Evolutionary conservation across 2,113 vertebrate genomes (phyloP), one percentile per base, ranked within the genome.

Genomic region (Hydrochoerus hydrochaeris): DNA sequence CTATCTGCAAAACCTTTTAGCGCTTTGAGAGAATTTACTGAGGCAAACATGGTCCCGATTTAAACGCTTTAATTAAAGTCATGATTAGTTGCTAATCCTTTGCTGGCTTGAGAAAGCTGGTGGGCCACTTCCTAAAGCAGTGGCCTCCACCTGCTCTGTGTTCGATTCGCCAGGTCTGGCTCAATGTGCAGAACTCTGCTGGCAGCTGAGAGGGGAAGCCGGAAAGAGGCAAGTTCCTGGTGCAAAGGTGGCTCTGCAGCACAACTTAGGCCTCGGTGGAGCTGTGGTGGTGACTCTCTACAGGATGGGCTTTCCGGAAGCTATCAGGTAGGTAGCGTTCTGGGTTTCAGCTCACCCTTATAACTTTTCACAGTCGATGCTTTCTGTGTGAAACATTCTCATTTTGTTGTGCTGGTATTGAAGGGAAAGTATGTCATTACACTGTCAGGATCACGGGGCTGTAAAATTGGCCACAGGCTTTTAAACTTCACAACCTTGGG

Each of bases 111-210:
- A 16, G 88, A 62, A 90, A 46, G 67, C 41, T 17, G 58, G 20
- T 20, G 5, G 30, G 41, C 73, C 2, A 28, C 69, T 57, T 65
- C 62, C 44, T n/a, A n/a, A 90, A 60, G 49, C 49, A 0, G 3
- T 6, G 7, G 54, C 35, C 7, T 89, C 46, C 75, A 86, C 63
- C 14, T 54, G 85, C 84, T 97, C 98, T 95, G 97, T 85, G 81
- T 67, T 97, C 67, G 92, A 95, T 35, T 97, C 92, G 85, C 95
- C 97, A 99, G 99, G 99, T 97, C 99, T 99, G 98, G 99, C 99
- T 87, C 99, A 99, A 98, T 99, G 99, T 97, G 99, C 99, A 1
- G 99, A 99, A 98, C 99, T 99, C 80, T 99, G 99, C 99, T 99
- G 99, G 99, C 99, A 99, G 98, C 99, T 99, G 91, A 98, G 99